Evolutionary conservation across 2,888 invertebrate species (phyloP), one percentile per base, ranked within the genome.

Genomic region (Macrophya alboannulata): DNA sequence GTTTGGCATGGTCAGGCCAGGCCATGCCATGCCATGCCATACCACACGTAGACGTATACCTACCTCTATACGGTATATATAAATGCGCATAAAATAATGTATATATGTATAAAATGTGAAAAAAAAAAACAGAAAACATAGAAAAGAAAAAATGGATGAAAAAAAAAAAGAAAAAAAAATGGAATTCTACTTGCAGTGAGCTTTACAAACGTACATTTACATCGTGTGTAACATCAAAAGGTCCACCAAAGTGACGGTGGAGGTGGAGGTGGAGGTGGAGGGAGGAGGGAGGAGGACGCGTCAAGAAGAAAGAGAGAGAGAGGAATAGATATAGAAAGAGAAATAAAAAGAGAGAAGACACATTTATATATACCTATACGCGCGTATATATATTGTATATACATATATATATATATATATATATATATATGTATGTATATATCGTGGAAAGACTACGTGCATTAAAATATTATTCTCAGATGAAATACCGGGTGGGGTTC

Each of bases 391-490:
- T 17, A 55, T 17, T 55, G 10, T 55, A 55, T 55, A 55, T 55
- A 55, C 4, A n/a, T 55, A n/a, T 55, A 55, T n/a, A 31, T 17
- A n/a, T 55, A n/a, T 17, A n/a, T 25, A 10, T 31, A 5, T 17
- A 6, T 17, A 37, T 68, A 37, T 37, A 17, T 37, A 6, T 68
- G 17, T 37, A 68, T 68, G 37, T 37, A 17, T 68, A 37, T 68
- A 37, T 71, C 68, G 74, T 37, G 77, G 81, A 86, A 89, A 87
- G 87, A 87, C 89, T 91, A 90, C 90, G 92, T 92, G 92, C 92
- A 93, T 93, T 93, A 93, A 93, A 93, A 93, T 93, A 93, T 93
- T 93, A 93, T 93, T 93, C 93, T 93, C 93, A 93, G 93, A 93
- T 93, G 93, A 93, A 93, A 93, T 93, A 93, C 93, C 93, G 93